phyloP scores from a whole-genome alignment of 2,888 invertebrate genomes.

The Charanyca ferruginea region DNA sequence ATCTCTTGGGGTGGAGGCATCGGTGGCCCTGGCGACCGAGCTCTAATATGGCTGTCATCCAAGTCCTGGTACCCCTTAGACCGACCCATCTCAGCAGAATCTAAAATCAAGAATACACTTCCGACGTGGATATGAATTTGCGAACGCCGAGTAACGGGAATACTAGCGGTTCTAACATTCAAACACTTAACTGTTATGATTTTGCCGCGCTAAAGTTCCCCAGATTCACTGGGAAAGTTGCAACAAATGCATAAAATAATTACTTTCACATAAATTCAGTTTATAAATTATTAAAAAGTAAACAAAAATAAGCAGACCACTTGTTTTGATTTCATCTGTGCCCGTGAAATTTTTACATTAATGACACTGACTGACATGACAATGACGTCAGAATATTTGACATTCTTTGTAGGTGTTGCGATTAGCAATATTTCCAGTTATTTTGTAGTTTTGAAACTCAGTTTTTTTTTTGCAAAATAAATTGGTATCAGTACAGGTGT shows the following conservation, averaged over 20 bases:
- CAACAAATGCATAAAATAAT: slow-evolving; percentile 20
- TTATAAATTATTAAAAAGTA: slow-evolving; percentile 35
- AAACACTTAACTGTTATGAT: slow-evolving; percentile 37
- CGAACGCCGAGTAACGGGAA: slow-evolving; percentile 78
- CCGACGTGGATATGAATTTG: slow-evolving; percentile 79
- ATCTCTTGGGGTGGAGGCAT: slow-evolving; percentile 92
- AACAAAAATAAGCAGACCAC: slow-evolving; percentile 39
- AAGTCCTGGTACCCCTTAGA: slow-evolving; percentile 92
- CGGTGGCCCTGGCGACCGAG: slow-evolving; percentile 78
- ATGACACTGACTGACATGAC: background rate
- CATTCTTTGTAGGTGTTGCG: slow-evolving; percentile 29
- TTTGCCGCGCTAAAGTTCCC: slow-evolving; percentile 10
- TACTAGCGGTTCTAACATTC: slow-evolving; percentile 53
- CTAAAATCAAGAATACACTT: slow-evolving; percentile 60
- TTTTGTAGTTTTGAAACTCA: background rate
- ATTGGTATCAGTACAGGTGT: no score
- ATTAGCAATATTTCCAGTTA: slow-evolving; percentile 8
- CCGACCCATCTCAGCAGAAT: slow-evolving; percentile 83
- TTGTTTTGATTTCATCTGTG: slow-evolving; percentile 60
- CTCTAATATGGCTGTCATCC: slow-evolving; percentile 86
- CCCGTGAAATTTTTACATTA: slow-evolving; percentile 13
- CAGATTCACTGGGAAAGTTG: slow-evolving; percentile 3
- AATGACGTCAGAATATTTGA: slow-evolving; percentile 29
- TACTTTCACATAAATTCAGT: slow-evolving; percentile 43
- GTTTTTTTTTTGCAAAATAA: no score